Evolutionary conservation across 2,113 vertebrate species (phyloP).

Genomic region (Callaeas wilsoni): DNA sequence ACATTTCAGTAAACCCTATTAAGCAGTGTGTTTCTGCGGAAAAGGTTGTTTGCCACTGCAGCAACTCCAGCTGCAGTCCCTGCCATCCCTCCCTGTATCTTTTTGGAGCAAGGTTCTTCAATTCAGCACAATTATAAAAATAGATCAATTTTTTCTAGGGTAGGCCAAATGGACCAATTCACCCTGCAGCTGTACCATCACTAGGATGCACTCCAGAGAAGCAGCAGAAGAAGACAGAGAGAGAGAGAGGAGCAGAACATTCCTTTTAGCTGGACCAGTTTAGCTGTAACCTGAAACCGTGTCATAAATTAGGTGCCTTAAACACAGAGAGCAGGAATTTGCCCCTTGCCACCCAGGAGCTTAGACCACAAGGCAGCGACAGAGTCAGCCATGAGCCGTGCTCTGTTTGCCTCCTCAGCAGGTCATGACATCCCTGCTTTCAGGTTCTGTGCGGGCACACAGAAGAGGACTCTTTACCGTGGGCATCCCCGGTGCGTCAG

Average conservation of each 20-base stretch:
- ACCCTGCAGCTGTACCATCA: background rate
- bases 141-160: background rate
- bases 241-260: background rate
- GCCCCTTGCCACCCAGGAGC: background rate
- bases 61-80: background rate
- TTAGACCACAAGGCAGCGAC: background rate
- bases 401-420: background rate
- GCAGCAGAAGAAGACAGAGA: background rate
- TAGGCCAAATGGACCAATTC: background rate
- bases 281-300: background rate
- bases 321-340: background rate
- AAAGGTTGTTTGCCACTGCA: background rate
- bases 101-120: background rate
- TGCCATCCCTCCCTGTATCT: background rate
- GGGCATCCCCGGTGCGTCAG: background rate
- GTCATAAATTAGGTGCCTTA: background rate
- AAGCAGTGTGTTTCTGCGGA: background rate
- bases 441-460: background rate
- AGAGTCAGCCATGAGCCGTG: background rate
- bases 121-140: background rate
- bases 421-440: background rate
- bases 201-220: background rate
- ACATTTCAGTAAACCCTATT: background rate
- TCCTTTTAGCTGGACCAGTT: background rate
- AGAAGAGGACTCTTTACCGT: background rate